These are phyloP conservation scores for Pelagia noctiluca DNA, from an alignment of 30 jellyfish, hydroid and myxozoan species.

Conservation along the genomic window DNA sequence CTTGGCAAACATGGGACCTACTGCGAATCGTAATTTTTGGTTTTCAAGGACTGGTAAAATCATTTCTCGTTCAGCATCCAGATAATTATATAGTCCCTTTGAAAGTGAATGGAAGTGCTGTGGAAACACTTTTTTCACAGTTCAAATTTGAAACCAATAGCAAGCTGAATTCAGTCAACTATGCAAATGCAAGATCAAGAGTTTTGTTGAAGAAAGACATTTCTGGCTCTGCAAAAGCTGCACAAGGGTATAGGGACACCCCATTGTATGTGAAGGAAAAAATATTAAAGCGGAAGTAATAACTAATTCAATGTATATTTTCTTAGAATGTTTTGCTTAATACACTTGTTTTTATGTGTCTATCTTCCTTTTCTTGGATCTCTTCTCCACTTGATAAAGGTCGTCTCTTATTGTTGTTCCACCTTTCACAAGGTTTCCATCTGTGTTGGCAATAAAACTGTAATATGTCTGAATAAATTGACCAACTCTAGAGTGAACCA, in stretches of 20 bases:
- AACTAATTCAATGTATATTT: too few species aligned
- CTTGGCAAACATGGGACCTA: conserved; percentile 4
- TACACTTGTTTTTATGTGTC: not conserved
- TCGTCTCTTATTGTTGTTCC: not conserved
- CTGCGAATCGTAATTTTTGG: not conserved
- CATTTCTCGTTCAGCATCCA: not conserved
- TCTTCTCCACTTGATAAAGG: not conserved
- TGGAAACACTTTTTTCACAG: not conserved
- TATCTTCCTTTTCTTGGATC: not conserved
- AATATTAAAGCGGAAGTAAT: not conserved
- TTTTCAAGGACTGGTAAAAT: not conserved
- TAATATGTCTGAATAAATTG: not conserved
- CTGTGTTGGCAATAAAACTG: not conserved
- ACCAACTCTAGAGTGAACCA: too few species aligned
- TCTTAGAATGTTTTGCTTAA: not conserved
- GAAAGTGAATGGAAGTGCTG: conserved; percentile 6
- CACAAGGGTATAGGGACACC: conserved; percentile 2
- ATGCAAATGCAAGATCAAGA: not conserved
- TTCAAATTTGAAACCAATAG: conserved; percentile 1
- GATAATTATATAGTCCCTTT: not conserved
- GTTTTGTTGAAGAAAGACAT: not conserved
- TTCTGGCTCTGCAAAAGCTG: not conserved
- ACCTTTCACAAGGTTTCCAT: not conserved
- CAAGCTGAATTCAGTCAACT: not conserved
- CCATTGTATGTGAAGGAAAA: not conserved